These are phyloP conservation scores for Tipula lateralis DNA, from an alignment of 2,888 invertebrate species.

Conservation along the genomic window DNA sequence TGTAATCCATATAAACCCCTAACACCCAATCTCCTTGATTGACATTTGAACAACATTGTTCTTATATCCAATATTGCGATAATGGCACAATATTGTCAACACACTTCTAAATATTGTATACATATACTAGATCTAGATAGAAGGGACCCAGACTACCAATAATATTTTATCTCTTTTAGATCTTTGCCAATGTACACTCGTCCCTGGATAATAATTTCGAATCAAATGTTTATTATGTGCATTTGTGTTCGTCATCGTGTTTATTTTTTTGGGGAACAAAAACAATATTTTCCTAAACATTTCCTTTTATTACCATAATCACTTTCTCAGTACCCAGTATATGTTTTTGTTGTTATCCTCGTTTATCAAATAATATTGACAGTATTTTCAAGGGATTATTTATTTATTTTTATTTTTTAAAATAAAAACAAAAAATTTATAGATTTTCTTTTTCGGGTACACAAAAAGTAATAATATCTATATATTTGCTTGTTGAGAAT, in stretches of 20 bases:
- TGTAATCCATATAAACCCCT: too few species aligned
- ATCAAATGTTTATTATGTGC: constrained; percentile 19
- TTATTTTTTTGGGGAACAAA: neutral
- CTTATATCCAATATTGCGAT: neutral
- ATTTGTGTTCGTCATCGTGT: neutral
- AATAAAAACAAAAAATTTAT: neutral
- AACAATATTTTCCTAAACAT: neutral
- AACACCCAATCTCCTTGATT: neutral
- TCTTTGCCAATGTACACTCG: neutral
- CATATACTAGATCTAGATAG: too few species aligned
- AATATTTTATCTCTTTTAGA: neutral
- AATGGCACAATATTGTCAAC: neutral
- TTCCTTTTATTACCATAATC: constrained; percentile 19
- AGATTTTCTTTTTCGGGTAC: neutral
- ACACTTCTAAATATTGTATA: neutral
- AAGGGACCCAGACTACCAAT: neutral
- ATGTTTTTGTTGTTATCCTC: neutral
- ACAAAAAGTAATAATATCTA: neutral
- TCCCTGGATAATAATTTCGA: neutral
- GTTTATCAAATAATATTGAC: neutral
- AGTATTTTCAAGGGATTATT: constrained; percentile 11
- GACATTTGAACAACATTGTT: neutral
- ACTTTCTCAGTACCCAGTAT: neutral
- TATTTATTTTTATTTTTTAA: neutral
- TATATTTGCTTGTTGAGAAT: neutral